Base-by-base conservation (phyloP, 2,888 invertebrate genomes). In the Sarcophaga caerulescens region DNA sequence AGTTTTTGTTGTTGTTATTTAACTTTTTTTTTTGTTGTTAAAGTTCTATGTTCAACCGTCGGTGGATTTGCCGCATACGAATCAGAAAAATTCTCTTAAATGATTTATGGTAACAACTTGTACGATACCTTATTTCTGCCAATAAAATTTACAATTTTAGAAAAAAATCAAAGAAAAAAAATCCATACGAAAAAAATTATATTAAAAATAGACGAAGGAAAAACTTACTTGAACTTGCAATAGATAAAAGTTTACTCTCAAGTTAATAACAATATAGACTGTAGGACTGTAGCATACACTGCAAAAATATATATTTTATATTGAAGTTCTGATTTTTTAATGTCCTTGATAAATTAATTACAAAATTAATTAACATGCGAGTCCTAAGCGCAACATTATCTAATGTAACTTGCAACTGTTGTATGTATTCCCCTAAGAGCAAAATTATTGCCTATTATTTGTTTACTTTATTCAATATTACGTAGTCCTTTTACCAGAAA, bases 21-120 rank as follows among this genome's bases (percentile, higher is more conserved):
- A n/a, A n/a, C n/a, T n/a, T n/a, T n/a, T n/a, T n/a, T n/a, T n/a
- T n/a, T n/a, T 78, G 59, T 68, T 60, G 71, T 66, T 74, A 59
- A 76, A 78, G 75, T 84, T 86, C 75, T 81, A 78, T 70, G 81
- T 75, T 62, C n/a, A 81, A 84, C 59, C 76, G 84, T 78, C 86
- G 86, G 80, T 84, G 57, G 81, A 66, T 75, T 81, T 78, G 71
- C 84, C 81, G 75, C 84, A 81, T 81, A 68, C 78, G 78, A 86
- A 86, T 84, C 84, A 84, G 81, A 75, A 86, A 86, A 84, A 71
- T 84, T 84, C 77, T 86, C 77, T 66, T 78, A 75, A 86, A 86
- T 86, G 86, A 86, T 86, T 86, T 86, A 86, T 86, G 84, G 84
- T 73, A 81, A 86, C 81, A 85, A 84, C 84, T 85, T 83, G 85